Conservation (phyloP, 2,888 invertebrate species). For the Aphrophora alni region DNA sequence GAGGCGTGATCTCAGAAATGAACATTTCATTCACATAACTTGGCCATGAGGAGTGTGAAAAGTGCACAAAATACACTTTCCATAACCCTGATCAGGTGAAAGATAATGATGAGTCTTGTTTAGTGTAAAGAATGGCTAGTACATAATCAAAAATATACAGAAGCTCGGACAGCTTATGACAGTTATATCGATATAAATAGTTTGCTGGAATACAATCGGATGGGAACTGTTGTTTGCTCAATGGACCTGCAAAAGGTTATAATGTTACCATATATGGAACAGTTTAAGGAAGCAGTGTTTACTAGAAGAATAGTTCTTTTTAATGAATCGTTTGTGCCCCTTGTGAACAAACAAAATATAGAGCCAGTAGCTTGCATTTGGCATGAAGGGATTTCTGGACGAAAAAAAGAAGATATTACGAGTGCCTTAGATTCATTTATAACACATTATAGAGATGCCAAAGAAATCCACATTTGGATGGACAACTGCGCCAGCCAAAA, state of each 20-base stretch:
- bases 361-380: constrained; percentile 46
- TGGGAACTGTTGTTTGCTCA: neutral
- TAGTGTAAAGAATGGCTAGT: neutral
- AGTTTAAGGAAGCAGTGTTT: neutral
- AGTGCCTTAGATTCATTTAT: constrained; percentile 50
- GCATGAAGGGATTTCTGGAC: constrained; percentile 53
- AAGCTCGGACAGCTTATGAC: neutral
- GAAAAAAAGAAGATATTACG: constrained; percentile 52
- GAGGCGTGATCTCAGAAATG: neutral
- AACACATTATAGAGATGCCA: constrained; percentile 46
- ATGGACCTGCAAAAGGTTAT: constrained; percentile 8
- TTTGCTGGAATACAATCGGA: neutral
- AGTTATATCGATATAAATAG: neutral
- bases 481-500: constrained; percentile 51
- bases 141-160: neutral
- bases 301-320: neutral
- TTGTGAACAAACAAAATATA: constrained; percentile 24
- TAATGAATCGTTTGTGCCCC: constrained; percentile 37
- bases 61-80: neutral
- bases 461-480: constrained; percentile 48
- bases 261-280: neutral
- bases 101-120: neutral
- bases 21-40: neutral
- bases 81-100: neutral
- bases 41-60: constrained; percentile 10